phyloP scores from a whole-genome alignment of 2,888 invertebrate species.

The Melanchra persicariae region DNA sequence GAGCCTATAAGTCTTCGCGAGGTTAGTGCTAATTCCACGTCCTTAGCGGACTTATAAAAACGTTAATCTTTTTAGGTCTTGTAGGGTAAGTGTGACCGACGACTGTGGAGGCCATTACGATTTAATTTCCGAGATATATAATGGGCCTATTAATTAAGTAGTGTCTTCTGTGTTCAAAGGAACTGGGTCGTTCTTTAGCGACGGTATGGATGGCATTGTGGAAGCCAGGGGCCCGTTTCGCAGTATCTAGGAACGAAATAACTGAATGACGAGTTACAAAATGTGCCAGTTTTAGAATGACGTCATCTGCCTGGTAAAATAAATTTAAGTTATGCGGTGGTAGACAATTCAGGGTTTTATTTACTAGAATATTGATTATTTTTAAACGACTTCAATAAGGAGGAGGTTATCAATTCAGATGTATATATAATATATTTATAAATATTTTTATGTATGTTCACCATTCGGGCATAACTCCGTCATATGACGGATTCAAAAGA shows the following conservation, averaged over 20 bases:
- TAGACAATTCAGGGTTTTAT: background rate
- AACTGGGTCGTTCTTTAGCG: slow-evolving; percentile 17
- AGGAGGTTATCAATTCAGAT: too few species aligned
- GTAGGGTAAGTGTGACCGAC: slow-evolving; percentile 4
- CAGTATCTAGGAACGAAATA: background rate
- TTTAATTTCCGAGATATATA: slow-evolving; percentile 23
- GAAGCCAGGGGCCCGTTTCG: background rate
- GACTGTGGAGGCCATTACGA: slow-evolving; percentile 5
- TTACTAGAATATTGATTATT: too few species aligned
- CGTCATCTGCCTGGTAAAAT: background rate
- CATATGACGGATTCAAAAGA: too few species aligned
- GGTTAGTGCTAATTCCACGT: slow-evolving; percentile 38
- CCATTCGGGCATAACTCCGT: too few species aligned
- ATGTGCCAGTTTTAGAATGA: background rate
- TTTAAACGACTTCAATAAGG: too few species aligned
- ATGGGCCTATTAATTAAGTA: slow-evolving; percentile 13
- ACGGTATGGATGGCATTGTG: slow-evolving; percentile 1
- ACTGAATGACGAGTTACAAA: too few species aligned
- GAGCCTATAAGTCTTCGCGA: slow-evolving; percentile 38
- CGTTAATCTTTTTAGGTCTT: slow-evolving; percentile 44
- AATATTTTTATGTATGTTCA: too few species aligned
- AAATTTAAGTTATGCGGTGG: background rate
- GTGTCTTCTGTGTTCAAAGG: slow-evolving; percentile 10
- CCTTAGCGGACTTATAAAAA: slow-evolving; percentile 48
- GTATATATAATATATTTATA: too few species aligned